A percentile compares a stretch with the other conserved stretches of the same genome.
Conservation (phyloP, 2,113 vertebrate genomes). For the Cepphus grylle region DNA sequence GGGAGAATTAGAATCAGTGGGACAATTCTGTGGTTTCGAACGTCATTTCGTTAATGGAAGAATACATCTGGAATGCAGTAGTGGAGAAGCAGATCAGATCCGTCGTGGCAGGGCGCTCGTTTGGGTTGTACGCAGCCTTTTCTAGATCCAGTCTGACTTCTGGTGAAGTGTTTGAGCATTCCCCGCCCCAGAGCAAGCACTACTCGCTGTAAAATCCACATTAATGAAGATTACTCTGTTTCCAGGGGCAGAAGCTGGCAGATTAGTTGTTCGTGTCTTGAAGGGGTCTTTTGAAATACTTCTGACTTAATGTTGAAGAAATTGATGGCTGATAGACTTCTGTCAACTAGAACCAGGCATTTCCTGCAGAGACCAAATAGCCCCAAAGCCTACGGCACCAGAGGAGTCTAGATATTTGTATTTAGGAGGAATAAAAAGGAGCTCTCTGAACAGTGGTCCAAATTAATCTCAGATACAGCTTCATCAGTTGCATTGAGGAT, state of each 20-base stretch:
- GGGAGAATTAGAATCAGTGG: neutral
- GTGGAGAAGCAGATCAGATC: neutral
- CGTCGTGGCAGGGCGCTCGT: neutral
- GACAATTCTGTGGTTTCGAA: neutral
- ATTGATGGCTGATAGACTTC: neutral
- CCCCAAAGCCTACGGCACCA: neutral
- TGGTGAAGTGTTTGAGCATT: neutral
- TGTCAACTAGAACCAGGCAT: neutral
- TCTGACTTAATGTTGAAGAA: neutral
- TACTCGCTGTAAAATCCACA: neutral
- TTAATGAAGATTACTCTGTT: neutral
- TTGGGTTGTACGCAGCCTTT: neutral
- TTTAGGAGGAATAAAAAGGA: neutral
- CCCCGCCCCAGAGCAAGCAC: neutral
- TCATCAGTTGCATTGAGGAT: neutral
- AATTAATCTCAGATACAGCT: neutral
- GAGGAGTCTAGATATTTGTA: neutral
- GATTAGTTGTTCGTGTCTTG: neutral
- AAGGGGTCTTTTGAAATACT: neutral
- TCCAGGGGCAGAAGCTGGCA: neutral
- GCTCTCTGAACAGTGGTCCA: neutral
- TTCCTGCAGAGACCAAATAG: neutral
- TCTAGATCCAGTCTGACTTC: neutral
- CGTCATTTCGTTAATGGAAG: neutral
- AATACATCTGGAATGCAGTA: neutral